Evolutionary conservation across 2,888 invertebrate genomes (phyloP), one percentile per base, ranked within the genome.

Genomic region (Mamestra brassicae): DNA sequence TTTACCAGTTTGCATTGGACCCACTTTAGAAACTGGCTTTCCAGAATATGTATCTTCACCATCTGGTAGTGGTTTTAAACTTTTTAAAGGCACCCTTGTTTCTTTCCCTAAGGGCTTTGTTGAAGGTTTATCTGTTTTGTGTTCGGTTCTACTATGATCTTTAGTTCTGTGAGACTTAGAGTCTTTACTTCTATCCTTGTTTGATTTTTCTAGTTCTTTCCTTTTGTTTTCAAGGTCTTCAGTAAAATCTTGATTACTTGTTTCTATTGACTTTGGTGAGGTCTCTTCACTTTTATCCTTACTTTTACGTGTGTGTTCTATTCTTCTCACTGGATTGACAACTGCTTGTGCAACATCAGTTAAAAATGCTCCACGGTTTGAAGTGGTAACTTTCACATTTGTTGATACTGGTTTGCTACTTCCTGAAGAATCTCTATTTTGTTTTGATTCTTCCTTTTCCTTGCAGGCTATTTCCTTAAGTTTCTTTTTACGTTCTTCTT

Each of bases 331-430:
- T 72, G 93, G 90, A 85, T 92, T 92, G 2, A 91, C 89, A 76
- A 89, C 83, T 55, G 86, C 78, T 85, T 91, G 85, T 55, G 85
- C 86, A 58, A 86, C 73, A 86, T 95, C 94, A 36, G 93, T 94
- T 63, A 97, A 92, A 87, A 97, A 97, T 57, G 97, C 97, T 0
- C 97, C 97, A 50, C 97, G 95, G 83, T 97, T 97, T 50, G 94
- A 94, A 38, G 92, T 85, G 0, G 97, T 97, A 10, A 97, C 83
- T 90, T 97, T 97, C 0, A 96, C 94, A 89, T 91, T 92, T 63
- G 87, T 84, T 54, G 67, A 64, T 61, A 90, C 83, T 74, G 83
- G 70, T 89, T 93, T 93, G 76, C 75, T 91, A 7, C 85, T 64
- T 76, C 87, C 90, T 50, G 88, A 89, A 78, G 81, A 71, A 71